Evolutionary conservation across 2,888 invertebrate species (phyloP).

Genomic region (Acronicta aceris): DNA sequence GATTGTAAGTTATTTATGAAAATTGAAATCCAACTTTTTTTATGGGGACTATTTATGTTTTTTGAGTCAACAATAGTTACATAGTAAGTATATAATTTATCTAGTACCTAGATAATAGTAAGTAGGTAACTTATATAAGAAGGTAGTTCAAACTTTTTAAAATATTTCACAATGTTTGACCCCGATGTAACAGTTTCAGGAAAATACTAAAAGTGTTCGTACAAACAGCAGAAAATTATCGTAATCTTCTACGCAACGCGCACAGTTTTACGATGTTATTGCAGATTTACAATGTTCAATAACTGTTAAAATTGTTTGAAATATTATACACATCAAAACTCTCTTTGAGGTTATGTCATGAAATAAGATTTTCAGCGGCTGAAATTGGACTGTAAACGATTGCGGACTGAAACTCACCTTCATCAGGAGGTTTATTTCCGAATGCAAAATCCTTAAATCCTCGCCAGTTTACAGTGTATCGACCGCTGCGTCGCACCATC

Average conservation of each 20-base stretch:
- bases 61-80: too few species aligned
- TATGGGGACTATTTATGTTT: too few species aligned
- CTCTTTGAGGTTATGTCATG: constrained; percentile 71
- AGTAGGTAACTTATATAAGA: too few species aligned
- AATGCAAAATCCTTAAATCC: constrained; percentile 85
- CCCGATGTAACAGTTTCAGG: constrained; percentile 5
- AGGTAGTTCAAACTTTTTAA: background rate
- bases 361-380: constrained; percentile 44
- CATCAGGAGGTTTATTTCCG: constrained; percentile 85
- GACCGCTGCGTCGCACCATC: constrained; percentile 87
- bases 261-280: constrained; percentile 30
- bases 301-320: constrained; percentile 26
- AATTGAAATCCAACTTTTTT: too few species aligned
- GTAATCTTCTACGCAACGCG: constrained; percentile 17
- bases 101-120: too few species aligned
- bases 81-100: too few species aligned
- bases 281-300: constrained; percentile 14
- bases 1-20: too few species aligned
- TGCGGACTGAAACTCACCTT: constrained; percentile 73
- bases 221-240: constrained; percentile 14
- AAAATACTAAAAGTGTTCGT: constrained; percentile 12
- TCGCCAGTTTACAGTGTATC: constrained; percentile 87
- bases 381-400: constrained; percentile 46
- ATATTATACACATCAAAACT: constrained; percentile 28
- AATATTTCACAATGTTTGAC: constrained; percentile 14